Conservation (phyloP, 2,113 vertebrate genomes). For the Sus scrofa region DNA sequence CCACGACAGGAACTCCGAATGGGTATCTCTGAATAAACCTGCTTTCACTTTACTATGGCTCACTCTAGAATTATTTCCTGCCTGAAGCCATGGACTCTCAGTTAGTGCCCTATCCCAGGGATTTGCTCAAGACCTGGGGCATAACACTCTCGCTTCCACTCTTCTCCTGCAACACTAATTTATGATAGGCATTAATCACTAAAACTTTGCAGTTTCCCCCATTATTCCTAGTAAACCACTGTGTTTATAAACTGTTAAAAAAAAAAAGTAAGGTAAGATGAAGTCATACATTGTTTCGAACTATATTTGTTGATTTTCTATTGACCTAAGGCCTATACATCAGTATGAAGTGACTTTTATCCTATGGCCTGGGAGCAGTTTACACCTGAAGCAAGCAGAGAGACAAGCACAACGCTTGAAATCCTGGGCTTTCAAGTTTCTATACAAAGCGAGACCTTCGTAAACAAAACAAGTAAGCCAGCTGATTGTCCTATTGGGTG, state of each 20-base stretch:
- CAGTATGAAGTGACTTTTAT: neutral
- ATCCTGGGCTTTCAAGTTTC: neutral
- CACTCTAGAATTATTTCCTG: neutral
- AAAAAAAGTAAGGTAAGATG: neutral
- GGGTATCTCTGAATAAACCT: neutral
- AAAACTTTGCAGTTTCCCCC: neutral
- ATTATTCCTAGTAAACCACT: constrained; percentile 8
- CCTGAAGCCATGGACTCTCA: neutral
- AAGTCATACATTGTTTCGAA: neutral
- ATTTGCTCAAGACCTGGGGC: neutral
- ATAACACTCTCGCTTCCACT: neutral
- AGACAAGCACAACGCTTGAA: neutral
- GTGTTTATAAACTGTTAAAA: constrained; percentile 28
- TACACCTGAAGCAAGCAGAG: neutral
- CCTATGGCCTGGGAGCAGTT: neutral
- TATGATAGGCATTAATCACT: constrained; percentile 3
- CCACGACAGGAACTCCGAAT: neutral
- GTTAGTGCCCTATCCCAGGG: neutral
- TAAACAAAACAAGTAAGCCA: constrained; percentile 8
- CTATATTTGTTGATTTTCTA: neutral
- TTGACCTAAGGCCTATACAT: neutral
- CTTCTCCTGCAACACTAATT: neutral
- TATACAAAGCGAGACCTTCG: constrained; percentile 13
- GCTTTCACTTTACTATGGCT: neutral
- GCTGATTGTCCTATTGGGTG: neutral